phyloP scores from a whole-genome alignment of 2,797 vertebrate species.

The Phataginus tricuspis region DNA sequence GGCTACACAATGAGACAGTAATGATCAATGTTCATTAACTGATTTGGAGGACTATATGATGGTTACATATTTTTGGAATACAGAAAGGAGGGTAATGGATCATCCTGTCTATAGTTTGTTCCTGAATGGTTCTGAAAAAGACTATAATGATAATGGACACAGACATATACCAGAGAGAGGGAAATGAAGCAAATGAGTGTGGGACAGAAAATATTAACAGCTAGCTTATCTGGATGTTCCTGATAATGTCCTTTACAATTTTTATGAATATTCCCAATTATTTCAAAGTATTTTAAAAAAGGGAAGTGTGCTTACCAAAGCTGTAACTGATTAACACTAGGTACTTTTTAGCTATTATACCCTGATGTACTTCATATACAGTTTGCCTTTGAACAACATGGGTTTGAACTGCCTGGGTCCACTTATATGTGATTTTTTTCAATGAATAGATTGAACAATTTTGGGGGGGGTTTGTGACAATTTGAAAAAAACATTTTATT shows the following conservation, averaged over 20 bases:
- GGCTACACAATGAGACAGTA: neutral
- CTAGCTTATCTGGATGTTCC: neutral
- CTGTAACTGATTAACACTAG: neutral
- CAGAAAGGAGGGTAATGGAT: neutral
- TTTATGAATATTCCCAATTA: conserved; percentile 22
- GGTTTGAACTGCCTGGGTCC: too few species aligned
- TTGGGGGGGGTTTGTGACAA: too few species aligned
- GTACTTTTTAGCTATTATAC: neutral
- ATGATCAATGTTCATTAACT: neutral
- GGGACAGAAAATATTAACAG: neutral
- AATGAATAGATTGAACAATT: too few species aligned
- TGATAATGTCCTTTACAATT: neutral
- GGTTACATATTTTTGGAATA: neutral
- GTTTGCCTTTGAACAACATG: too few species aligned
- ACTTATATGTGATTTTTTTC: too few species aligned
- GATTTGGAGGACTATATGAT: neutral
- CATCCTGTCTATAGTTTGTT: neutral
- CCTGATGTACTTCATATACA: neutral
- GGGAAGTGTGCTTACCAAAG: neutral
- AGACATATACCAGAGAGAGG: neutral
- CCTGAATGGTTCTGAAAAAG: neutral
- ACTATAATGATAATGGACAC: neutral
- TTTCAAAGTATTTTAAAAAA: neutral
- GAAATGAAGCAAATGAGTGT: neutral
- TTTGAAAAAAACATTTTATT: too few species aligned